Evolutionary conservation across 30 jellyfish, hydroid and myxozoan species (phyloP).

Genomic region (Calvadosia cruxmelitensis): DNA sequence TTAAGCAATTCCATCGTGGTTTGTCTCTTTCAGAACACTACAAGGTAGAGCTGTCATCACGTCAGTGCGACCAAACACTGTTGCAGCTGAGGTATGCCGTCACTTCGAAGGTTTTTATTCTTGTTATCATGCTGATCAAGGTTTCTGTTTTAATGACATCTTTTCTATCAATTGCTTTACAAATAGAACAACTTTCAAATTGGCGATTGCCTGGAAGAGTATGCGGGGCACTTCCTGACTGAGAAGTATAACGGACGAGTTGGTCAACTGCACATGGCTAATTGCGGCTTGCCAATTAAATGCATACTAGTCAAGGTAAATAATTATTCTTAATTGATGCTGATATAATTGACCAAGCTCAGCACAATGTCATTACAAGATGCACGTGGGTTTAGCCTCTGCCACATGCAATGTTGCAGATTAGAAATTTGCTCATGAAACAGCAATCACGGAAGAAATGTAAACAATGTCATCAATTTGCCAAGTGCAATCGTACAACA

Average conservation of each 20-base stretch:
- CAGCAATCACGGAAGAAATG: no score
- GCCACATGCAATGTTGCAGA: no score
- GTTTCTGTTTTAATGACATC: neutral
- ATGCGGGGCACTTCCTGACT: neutral
- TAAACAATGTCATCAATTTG: no score
- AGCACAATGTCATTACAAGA: no score
- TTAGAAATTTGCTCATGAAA: no score
- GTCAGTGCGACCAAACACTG: neutral
- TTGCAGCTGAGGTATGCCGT: slow-evolving; percentile 1
- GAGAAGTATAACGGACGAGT: neutral
- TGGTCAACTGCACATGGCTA: neutral
- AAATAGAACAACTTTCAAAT: neutral
- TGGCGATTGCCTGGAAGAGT: neutral
- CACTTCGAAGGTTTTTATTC: no score
- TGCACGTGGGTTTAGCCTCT: no score
- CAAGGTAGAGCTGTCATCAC: slow-evolving; percentile 1
- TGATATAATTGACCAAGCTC: no score
- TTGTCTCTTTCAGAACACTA: neutral
- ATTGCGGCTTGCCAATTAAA: neutral
- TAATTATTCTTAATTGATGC: no score
- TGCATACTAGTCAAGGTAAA: neutral
- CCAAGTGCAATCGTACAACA: no score
- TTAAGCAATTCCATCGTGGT: no score
- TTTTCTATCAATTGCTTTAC: neutral
- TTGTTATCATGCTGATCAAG: no score